Base-by-base conservation (phyloP, 2,113 vertebrate species). In the Pedetes capensis region DNA sequence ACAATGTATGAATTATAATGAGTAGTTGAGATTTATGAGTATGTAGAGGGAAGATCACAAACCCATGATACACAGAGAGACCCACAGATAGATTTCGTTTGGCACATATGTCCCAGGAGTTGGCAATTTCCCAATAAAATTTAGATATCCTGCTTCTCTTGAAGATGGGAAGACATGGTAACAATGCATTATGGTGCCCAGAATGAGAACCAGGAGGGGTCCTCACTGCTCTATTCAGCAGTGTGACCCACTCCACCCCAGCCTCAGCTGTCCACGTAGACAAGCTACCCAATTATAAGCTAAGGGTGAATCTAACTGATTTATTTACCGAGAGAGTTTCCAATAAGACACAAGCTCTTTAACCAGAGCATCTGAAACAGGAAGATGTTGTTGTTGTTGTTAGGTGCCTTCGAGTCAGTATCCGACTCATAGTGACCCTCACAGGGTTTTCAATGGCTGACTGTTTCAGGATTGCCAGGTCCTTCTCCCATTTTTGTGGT, bases 311-410 rank as follows among this genome's bases (percentile, higher is more conserved):
- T 66, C 71, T 63, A 71, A 57, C 42, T 64, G 55, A 92, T 80
- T 76, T 76, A 55, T 29, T 27, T 55, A 39, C 59, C 57, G 81
- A 51, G 71, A 93, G 87, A 79, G 25, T 25, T 93, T 74, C 86
- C 68, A 83, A 8, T 55, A 92, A 80, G 79, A 82, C 53, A 51
- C 7, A 51, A 97, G n/a, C 23, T 85, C 53, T 94, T 78, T 94
- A 63, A 93, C 69, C 9, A 94, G 83, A 12, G 13, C 55, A 42
- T 81, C 69, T 83, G 34, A 91, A 96, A 93, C 29, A 71, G 51
- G 69, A 71, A 68, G 57, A 34, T 29, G 8, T 90, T 71, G n/a
- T n/a, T n/a, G n/a, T n/a, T n/a, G n/a, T n/a, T n/a, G n/a, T n/a
- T n/a, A n/a, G n/a, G n/a, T n/a, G n/a, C n/a, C n/a, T n/a, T n/a